These are phyloP conservation scores for Galendromus occidentalis DNA, from an alignment of 1,140 invertebrate genomes.

Conservation along the genomic window DNA sequence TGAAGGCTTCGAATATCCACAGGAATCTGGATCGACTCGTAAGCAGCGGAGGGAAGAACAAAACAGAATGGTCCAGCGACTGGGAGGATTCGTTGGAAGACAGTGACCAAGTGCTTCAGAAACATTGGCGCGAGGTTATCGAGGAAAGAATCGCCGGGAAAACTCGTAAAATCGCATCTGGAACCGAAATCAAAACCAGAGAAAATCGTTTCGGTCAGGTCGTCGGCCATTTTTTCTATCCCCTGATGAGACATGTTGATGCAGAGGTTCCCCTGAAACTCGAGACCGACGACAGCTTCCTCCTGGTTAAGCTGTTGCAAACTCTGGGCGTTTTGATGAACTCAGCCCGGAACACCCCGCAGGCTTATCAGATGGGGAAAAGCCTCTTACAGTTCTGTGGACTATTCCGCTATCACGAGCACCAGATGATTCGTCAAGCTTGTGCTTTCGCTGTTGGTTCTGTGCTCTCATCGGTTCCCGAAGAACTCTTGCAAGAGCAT, in stretches of 20 bases:
- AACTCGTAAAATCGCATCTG: neutral
- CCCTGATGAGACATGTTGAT: neutral
- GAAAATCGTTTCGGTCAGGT: neutral
- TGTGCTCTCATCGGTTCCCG: neutral
- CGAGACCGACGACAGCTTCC: neutral
- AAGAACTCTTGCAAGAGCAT: neutral
- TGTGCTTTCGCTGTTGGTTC: neutral
- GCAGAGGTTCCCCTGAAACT: neutral
- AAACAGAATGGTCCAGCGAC: neutral
- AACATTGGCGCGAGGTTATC: neutral
- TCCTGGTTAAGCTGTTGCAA: neutral
- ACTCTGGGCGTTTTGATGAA: conserved; percentile 1
- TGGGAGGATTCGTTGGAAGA: neutral
- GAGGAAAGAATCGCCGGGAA: neutral
- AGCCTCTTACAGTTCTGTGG: neutral
- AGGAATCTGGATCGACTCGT: neutral
- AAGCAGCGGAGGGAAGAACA: neutral
- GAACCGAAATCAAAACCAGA: neutral
- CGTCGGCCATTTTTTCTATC: neutral
- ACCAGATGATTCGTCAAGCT: neutral
- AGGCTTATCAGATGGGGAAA: conserved; percentile 3
- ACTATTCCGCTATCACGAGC: neutral
- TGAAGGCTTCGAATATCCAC: neutral
- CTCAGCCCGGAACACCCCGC: neutral
- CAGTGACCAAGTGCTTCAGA: neutral